Conservation (phyloP, 2,113 vertebrate species). For the Stegostoma tigrinum region DNA sequence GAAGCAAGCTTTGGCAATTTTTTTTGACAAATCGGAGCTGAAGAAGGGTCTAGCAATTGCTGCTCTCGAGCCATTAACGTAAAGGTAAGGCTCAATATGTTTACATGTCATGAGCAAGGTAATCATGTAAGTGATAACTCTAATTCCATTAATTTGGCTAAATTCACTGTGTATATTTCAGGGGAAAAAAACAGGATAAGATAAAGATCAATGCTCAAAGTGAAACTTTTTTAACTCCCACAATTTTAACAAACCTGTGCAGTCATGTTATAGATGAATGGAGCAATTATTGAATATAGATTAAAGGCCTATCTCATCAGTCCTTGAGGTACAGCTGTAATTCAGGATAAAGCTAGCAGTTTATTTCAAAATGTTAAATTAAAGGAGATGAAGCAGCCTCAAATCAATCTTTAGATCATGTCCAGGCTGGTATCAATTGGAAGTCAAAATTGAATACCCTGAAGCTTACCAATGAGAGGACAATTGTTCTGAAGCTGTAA, state of each 20-base stretch:
- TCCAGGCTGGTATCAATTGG: not conserved
- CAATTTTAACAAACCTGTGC: no score
- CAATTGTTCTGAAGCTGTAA: not conserved
- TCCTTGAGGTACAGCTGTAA: not conserved
- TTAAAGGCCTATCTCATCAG: not conserved
- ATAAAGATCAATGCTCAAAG: not conserved
- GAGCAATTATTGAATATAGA: not conserved
- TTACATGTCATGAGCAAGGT: not conserved
- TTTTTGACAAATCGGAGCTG: no score
- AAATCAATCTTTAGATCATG: not conserved
- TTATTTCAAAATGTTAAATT: not conserved
- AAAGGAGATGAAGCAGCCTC: not conserved
- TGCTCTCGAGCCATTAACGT: not conserved
- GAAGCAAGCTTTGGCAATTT: no score
- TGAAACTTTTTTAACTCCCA: not conserved
- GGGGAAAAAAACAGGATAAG: not conserved
- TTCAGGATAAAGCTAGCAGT: no score
- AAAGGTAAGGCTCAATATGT: not conserved
- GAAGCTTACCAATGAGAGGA: not conserved
- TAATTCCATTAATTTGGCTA: not conserved
- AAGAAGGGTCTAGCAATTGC: no score
- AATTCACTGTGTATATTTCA: not conserved
- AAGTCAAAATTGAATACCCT: not conserved
- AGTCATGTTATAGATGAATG: not conserved
- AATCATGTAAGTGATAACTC: not conserved